These are phyloP conservation scores for Callithrix jacchus DNA, from an alignment of 2,113 vertebrate genomes.

Conservation along the genomic window DNA sequence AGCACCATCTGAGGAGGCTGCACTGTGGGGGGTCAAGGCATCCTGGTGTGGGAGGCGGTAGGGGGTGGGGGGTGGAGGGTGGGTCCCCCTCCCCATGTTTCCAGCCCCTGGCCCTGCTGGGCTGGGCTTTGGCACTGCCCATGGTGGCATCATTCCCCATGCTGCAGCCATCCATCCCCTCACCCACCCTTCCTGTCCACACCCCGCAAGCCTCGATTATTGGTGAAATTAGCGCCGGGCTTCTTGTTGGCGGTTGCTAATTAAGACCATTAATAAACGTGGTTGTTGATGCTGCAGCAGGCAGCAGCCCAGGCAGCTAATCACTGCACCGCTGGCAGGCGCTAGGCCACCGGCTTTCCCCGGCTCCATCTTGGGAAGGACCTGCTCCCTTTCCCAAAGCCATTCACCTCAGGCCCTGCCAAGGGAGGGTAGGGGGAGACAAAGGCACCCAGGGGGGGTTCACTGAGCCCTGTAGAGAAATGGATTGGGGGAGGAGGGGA, in stretches of 20 bases:
- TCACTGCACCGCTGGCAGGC: not conserved
- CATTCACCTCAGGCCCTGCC: not conserved
- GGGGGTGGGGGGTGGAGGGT: not conserved
- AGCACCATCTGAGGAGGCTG: slow-evolving; percentile 17
- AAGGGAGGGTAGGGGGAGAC: not conserved
- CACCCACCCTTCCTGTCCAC: not conserved
- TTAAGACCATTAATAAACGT: slow-evolving; percentile 48
- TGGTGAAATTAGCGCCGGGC: slow-evolving; percentile 42
- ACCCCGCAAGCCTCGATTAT: slow-evolving; percentile 32
- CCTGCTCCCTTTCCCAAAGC: not conserved
- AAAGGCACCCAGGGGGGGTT: not conserved
- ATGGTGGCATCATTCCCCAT: not conserved
- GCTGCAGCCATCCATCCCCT: not conserved
- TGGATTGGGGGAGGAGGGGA: not conserved
- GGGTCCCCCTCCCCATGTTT: not conserved
- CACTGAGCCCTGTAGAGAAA: not conserved
- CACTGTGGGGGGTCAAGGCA: not conserved
- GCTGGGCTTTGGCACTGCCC: not conserved
- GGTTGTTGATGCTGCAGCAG: not conserved
- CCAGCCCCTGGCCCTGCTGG: not conserved
- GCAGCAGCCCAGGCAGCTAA: not conserved
- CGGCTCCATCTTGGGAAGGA: slow-evolving; percentile 64
- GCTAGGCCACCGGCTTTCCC: slow-evolving; percentile 28
- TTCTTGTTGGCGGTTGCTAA: slow-evolving; percentile 62
- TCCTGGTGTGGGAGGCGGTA: not conserved